Conservation (phyloP, 2,113 vertebrate species). For the Daphoenositta chrysoptera region DNA sequence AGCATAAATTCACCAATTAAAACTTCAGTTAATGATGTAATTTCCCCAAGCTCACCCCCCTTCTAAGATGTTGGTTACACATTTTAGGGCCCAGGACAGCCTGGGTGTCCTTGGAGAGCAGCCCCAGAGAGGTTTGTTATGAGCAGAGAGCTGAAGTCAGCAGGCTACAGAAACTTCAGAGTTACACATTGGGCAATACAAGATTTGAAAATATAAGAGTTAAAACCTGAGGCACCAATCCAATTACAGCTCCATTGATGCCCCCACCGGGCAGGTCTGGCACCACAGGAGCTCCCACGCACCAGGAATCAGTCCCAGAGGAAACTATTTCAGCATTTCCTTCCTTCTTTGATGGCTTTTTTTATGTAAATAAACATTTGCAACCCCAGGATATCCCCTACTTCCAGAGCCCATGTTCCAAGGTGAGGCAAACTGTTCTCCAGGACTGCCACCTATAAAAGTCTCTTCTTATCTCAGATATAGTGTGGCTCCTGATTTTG, state of each 20-base stretch:
- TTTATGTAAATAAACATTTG: neutral
- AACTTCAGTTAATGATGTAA: too few species aligned
- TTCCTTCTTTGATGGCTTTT: neutral
- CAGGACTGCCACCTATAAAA: neutral
- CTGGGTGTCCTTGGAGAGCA: too few species aligned
- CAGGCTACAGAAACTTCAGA: too few species aligned
- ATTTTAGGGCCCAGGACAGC: too few species aligned
- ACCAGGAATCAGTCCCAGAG: neutral
- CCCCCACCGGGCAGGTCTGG: neutral
- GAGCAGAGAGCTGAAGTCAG: too few species aligned
- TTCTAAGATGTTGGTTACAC: too few species aligned
- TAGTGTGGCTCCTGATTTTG: neutral
- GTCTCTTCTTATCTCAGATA: neutral
- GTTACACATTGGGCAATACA: too few species aligned
- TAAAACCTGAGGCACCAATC: too few species aligned
- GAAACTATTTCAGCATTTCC: neutral
- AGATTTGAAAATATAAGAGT: too few species aligned
- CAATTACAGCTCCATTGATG: neutral
- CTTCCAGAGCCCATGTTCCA: neutral
- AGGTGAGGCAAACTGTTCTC: neutral
- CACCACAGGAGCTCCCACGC: neutral
- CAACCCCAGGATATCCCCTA: fast-evolving
- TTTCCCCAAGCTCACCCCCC: too few species aligned
- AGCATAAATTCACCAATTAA: too few species aligned
- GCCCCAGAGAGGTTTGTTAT: too few species aligned